Evolutionary conservation across 2,797 vertebrate species (phyloP), one percentile per base, ranked within the genome.

Genomic region (Yasuhikotakia modesta): DNA sequence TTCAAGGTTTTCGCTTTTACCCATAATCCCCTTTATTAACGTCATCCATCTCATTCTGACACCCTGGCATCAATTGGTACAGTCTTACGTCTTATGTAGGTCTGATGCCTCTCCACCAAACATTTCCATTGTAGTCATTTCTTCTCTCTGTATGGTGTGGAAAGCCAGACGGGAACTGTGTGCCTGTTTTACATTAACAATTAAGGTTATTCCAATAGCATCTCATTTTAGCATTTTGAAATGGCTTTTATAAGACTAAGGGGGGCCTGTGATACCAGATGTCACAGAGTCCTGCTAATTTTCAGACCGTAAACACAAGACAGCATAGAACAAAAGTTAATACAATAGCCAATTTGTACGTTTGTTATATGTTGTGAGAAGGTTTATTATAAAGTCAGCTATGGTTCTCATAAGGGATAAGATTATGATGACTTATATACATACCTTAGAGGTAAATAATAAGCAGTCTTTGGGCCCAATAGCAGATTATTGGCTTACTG

Each of bases 111-210:
- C 12, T 57, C 71, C 30, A 43, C 35, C 61, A 55, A 74, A 74
- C 65, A 70, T 76, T 79, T 85, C 68, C 76, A 79, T 84, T 82
- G 73, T 85, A 71, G 76, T 55, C 58, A 75, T 86, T 85, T 79
- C 67, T 83, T 68, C 48, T 79, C 61, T 85, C 79, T 46, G 58
- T 69, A 6, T 76, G 57, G 19, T 83, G 53, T 5, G 5, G 3
- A 72, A 69, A 70, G 72, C 78, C 58, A 64, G 78, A 76, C 82
- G 75, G 80, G 48, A 80, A 87, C 53, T 79, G 66, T 70, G 52
- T 17, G 45, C 46, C 79, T 87, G 65, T 85, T 75, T 86, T 66
- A 43, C 78, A 83, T 83, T 65, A 86, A 82, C 78, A 35, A 60
- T 80, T 71, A 48, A 67, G 84, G 73, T 80, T 84, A 82, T 70